Conservation (phyloP, 2,797 vertebrate species). For the Anableps anableps region DNA sequence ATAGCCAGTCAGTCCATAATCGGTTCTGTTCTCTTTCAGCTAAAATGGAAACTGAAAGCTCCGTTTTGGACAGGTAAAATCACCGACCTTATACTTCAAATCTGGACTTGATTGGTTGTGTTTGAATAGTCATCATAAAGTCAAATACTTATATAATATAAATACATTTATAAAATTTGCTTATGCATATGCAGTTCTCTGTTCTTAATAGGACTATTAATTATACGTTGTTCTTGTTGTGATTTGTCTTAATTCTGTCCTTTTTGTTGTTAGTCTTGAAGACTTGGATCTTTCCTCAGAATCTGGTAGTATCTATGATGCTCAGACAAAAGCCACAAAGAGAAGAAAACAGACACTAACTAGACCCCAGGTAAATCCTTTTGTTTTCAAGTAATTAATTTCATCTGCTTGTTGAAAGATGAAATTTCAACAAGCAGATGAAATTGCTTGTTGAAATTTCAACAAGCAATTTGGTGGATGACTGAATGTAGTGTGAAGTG, state of each 20-base stretch:
- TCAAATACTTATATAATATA: not conserved
- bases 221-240: not conserved
- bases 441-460: no score
- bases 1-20: not conserved
- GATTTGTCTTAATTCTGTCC: not conserved
- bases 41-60: conserved; percentile 25
- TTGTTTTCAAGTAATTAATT: conserved; percentile 4
- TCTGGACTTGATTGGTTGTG: not conserved
- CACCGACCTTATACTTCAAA: not conserved
- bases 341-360: conserved; percentile 43
- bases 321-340: conserved; percentile 52
- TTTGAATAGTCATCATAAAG: not conserved
- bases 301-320: conserved; percentile 69
- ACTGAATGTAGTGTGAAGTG: no score
- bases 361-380: conserved; percentile 49
- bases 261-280: conserved; percentile 55
- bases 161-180: not conserved
- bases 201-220: no score
- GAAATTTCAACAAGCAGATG: no score
- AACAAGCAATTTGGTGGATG: no score
- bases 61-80: conserved; percentile 54
- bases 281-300: conserved; percentile 59
- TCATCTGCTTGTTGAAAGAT: no score
- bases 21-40: not conserved
- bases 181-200: not conserved